These are phyloP conservation scores for Chroicocephalus ridibundus DNA, from an alignment of 2,113 vertebrate genomes.

Conservation along the genomic window DNA sequence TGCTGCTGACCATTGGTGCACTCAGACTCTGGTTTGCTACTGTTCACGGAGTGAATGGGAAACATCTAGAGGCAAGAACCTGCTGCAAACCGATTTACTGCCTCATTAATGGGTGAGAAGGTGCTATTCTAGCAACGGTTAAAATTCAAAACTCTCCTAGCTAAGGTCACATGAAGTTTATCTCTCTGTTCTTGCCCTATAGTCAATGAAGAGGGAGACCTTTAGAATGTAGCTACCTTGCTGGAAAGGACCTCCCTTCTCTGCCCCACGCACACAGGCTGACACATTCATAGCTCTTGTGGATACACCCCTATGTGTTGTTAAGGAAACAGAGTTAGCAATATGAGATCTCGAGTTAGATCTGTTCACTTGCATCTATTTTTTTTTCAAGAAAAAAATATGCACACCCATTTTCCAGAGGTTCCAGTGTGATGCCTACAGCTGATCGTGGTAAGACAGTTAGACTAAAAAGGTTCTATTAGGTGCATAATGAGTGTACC, in stretches of 20 bases:
- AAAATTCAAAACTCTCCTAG: background rate
- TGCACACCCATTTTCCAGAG: background rate
- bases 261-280: background rate
- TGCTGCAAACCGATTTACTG: background rate
- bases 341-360: background rate
- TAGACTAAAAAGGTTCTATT: background rate
- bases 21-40: background rate
- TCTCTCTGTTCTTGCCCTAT: background rate
- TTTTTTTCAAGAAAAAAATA: background rate
- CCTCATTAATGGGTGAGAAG: background rate
- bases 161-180: background rate
- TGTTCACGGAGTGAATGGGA: background rate
- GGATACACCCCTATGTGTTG: rapidly evolving
- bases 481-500: background rate
- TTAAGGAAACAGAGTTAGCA: background rate
- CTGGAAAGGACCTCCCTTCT: background rate
- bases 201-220: background rate
- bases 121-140: background rate
- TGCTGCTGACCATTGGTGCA: background rate
- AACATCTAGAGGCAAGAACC: background rate
- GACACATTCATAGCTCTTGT: background rate
- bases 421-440: background rate
- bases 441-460: background rate
- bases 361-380: background rate
- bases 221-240: background rate